Conservation (phyloP, 2,797 vertebrate species). For the Lepilemur septentrionalis region DNA sequence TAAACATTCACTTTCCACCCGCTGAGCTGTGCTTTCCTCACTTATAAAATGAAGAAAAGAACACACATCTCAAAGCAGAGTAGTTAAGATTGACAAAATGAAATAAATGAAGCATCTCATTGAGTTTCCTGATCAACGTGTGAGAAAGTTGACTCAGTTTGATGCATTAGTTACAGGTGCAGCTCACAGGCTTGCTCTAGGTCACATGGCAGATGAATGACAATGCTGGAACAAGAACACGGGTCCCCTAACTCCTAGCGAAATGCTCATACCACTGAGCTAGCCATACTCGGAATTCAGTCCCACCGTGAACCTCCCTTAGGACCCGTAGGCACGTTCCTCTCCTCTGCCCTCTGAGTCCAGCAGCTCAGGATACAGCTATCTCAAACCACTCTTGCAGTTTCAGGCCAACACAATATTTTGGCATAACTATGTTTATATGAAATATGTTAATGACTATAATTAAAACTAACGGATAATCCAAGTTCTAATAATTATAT, state of each 20-base stretch:
- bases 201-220: accelerated
- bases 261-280: accelerated
- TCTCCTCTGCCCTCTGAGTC: background rate
- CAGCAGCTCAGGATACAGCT: background rate
- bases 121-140: accelerated
- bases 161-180: accelerated
- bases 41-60: background rate
- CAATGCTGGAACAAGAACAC: accelerated
- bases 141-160: accelerated
- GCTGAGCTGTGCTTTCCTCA: background rate
- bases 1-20: no score
- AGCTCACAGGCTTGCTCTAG: background rate
- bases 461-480: background rate
- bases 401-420: background rate
- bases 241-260: accelerated
- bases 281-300: accelerated
- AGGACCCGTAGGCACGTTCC: accelerated
- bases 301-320: accelerated
- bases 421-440: background rate
- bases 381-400: background rate
- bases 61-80: no score
- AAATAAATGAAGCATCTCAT: accelerated
- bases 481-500: background rate
- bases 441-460: background rate
- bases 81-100: background rate